Evolutionary conservation across 1,140 invertebrate species (phyloP), one percentile per base, ranked within the genome.

Genomic region (Hypsibius dujardini): DNA sequence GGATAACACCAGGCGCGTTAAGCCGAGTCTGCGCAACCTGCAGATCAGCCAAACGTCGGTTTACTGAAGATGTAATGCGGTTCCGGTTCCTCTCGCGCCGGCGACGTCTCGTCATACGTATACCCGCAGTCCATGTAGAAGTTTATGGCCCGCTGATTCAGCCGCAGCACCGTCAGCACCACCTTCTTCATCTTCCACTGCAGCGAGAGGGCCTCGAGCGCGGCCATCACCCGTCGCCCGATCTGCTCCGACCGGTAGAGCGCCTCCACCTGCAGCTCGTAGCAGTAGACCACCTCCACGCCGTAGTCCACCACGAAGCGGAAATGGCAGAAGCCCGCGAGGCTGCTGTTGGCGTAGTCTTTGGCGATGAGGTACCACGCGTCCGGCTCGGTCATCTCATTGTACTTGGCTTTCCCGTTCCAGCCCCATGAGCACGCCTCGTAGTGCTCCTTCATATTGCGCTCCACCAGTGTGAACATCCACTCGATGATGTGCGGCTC

Each of bases 291-390:
- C 47, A 91, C 88, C 80, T 87, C 84, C 47, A 84, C 79, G 0
- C 84, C 86, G 77, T 86, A 83, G 77, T 91, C 89, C 74, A 90
- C 79, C 76, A 90, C 89, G 81, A 90, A 91, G 73, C 88, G 81
- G 77, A 90, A 91, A 80, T 89, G 87, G 45, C 85, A 83, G 77
- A 87, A 88, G 0, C 84, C 87, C 46, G 88, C 81, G 46, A 83
- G 83, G 74, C 81, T 79, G 1, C 81, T 77, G 42, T 82, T 75
- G 46, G 77, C 76, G 7, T 79, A 78, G 70, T 79, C 76, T 70
- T 74, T 73, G 7, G 83, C 86, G 69, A 88, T 79, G 56, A 88
- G 76, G 75, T 85, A 87, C 75, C 83, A 82, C 0, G 86, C 86
- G 76, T 79, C 80, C 47, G 83, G 78, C 73, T 87, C 86, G 1